Evolutionary conservation across 1,140 invertebrate genomes (phyloP), one percentile per base, ranked within the genome.

Genomic region (Linepithema humile): DNA sequence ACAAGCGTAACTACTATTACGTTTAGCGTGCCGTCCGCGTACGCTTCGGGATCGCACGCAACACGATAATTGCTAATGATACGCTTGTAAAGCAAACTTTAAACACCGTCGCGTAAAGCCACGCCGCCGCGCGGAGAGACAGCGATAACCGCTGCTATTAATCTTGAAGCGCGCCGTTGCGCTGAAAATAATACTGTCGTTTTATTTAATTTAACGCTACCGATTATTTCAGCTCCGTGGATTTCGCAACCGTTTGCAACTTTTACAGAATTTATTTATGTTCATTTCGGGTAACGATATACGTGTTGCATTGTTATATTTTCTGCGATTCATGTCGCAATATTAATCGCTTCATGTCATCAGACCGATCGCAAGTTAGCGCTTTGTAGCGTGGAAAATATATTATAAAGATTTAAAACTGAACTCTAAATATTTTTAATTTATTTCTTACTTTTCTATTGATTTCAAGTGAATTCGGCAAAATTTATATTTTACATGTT

Each of bases 1-100:
- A 78, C 62, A 29, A 50, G 43, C 38, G 26, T 55, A 69, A 69
- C 64, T 69, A 43, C 59, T 23, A 23, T 67, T 78, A 69, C 65
- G 45, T 40, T 77, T 69, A 69, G 75, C 35, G 32, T 12, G 48
- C 17, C 73, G 26, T 64, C 23, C 43, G 23, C 48, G 35, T 69
- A 26, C 20, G 35, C 17, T 15, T 53, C 32, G 38, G 32, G 60
- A 43, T 77, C 35, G 60, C 40, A 4, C 17, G 45, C 45, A 20
- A 1, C 17, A 62, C 48, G 64, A 80, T 80, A 80, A 80, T 80
- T 80, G 64, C 75, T 80, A 80, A 80, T 80, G 75, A 80, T 70
- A 80, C 48, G 75, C 45, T 80, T 55, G 75, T 69, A n/a, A 3
- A 7, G 48, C 38, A 20, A 80, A 80, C 64, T 80, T 80, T 80